Conservation (phyloP, 2,888 invertebrate genomes). For the Pandemis heparana region DNA sequence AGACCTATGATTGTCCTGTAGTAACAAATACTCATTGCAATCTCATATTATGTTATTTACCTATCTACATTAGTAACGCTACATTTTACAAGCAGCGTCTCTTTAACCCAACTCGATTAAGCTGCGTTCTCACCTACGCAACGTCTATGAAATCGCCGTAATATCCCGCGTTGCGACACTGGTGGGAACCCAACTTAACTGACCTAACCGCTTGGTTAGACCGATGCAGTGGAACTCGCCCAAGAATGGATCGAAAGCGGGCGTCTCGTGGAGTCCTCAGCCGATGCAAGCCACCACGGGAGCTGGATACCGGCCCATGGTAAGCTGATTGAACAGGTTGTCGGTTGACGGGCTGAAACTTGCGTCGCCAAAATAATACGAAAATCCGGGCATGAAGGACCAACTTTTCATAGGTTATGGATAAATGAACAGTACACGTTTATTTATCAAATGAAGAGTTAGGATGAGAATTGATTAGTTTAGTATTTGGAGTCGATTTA, state of each 20-base stretch:
- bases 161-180: neutral
- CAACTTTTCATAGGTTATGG: neutral
- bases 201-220: constrained; percentile 76
- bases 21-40: no score
- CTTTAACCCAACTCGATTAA: constrained; percentile 13
- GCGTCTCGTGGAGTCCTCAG: constrained; percentile 93
- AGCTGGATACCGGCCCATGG: constrained; percentile 95
- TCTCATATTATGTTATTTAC: no score
- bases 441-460: neutral
- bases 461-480: neutral
- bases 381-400: neutral
- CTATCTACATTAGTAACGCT: neutral
- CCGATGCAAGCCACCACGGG: constrained; percentile 96
- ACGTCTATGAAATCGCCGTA: neutral
- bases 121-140: neutral
- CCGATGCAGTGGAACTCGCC: constrained; percentile 97
- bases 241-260: constrained; percentile 93
- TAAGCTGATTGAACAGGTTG: constrained; percentile 70
- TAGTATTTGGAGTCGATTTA: neutral
- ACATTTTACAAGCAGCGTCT: neutral
- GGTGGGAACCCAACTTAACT: constrained; percentile 11
- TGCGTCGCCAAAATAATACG: neutral
- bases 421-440: neutral
- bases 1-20: no score
- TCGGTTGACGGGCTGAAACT: constrained; percentile 15